Evolutionary conservation across 2,888 invertebrate species (phyloP).

Genomic region (Hypomecis atomaria): DNA sequence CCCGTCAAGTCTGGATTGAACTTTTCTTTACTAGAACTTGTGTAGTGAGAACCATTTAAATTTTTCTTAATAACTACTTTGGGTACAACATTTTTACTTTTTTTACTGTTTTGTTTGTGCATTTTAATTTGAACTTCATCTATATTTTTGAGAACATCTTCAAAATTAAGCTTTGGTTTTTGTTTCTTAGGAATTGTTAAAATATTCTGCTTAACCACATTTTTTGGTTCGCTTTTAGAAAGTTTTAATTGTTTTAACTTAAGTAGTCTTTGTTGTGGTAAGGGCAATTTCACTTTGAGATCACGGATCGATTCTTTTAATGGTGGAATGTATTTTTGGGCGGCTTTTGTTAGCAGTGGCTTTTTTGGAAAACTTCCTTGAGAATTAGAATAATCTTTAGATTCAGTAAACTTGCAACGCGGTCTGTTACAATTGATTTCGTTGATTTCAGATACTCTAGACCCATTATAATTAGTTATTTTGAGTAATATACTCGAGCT

Average conservation of each 20-base stretch:
- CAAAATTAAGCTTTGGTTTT: slow-evolving; percentile 79
- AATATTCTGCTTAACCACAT: slow-evolving; percentile 55
- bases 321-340: slow-evolving; percentile 82
- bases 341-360: slow-evolving; percentile 78
- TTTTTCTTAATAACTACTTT: slow-evolving; percentile 82
- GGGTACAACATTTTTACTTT: slow-evolving; percentile 68
- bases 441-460: slow-evolving; percentile 69
- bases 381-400: slow-evolving; percentile 60
- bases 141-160: slow-evolving; percentile 81
- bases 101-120: slow-evolving; percentile 73
- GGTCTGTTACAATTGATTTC: slow-evolving; percentile 54
- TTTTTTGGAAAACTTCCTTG: slow-evolving; percentile 56
- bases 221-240: slow-evolving; percentile 71
- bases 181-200: slow-evolving; percentile 64
- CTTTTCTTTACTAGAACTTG: slow-evolving; percentile 65
- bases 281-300: slow-evolving; percentile 75
- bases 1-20: slow-evolving; percentile 79
- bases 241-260: slow-evolving; percentile 75
- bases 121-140: slow-evolving; percentile 77
- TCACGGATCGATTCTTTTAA: slow-evolving; percentile 69
- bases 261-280: slow-evolving; percentile 74
- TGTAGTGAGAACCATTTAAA: slow-evolving; percentile 77
- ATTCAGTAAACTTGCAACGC: slow-evolving; percentile 72
- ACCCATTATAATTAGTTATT: slow-evolving; percentile 74
- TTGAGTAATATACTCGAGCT: slow-evolving; percentile 71